Evolutionary conservation across 2,888 invertebrate genomes (phyloP), one percentile per base, ranked within the genome.

Genomic region (Smittia aterrima): DNA sequence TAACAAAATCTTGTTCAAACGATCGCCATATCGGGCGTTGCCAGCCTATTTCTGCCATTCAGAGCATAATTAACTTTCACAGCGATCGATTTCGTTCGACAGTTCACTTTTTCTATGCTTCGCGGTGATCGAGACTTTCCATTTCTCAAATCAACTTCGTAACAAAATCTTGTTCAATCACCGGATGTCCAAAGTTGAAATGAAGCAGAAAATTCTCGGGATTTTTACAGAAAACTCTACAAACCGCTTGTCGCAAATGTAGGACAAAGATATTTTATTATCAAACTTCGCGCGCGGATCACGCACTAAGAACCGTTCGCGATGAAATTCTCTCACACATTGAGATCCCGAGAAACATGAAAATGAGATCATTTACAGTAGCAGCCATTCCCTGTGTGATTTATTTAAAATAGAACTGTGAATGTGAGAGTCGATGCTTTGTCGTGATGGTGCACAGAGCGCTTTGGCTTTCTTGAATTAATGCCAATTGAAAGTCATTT

Each of bases 401-500:
- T 20, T 20, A 58, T 20, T 20, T 7, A 22, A 58, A 58, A 18
- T 18, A 58, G 22, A 58, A 58, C 11, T 58, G 47, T 22, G n/a
- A 20, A 18, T 22, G 22, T 18, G 58, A 20, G 22, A 58, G 9
- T 58, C 18, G n/a, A n/a, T n/a, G n/a, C 11, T 9, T 18, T 11
- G 16, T 22, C 20, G 58, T 58, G 58, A 18, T 58, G 58, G 58
- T 58, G 58, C 58, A 58, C 16, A 2, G n/a, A n/a, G 4, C 16
- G 22, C n/a, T 58, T 1, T 4, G 58, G 18, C 9, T 27, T 16
- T 24, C 16, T 70, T 70, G 70, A 70, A 70, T 70, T 70, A 32
- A 70, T 54, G 70, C 70, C 70, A 70, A 70, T 70, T 70, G 47
- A 54, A 70, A 70, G 47, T 70, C 47, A 70, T 70, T 70, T 70